Evolutionary conservation across 2,888 invertebrate genomes (phyloP).

Genomic region (Netelia fuscicornis): DNA sequence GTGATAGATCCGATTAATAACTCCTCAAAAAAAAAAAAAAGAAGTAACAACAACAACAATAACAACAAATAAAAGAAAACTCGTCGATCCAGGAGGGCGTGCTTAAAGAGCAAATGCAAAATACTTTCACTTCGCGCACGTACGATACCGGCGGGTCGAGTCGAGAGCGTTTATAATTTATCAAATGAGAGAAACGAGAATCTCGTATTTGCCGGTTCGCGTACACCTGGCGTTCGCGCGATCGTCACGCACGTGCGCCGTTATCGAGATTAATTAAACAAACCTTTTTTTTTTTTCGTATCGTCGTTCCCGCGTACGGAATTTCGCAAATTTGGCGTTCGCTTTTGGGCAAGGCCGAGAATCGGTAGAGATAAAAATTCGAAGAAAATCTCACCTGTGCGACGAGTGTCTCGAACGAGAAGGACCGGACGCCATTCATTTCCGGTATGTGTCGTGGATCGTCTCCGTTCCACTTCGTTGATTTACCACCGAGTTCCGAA

Average conservation of each 20-base stretch:
- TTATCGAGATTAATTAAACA: conserved; percentile 46
- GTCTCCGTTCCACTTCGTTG: neutral
- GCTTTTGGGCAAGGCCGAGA: too few relatives aligned
- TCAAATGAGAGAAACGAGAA: conserved; percentile 51
- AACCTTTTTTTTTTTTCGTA: conserved; percentile 1
- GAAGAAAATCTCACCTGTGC: conserved; percentile 74
- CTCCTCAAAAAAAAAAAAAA: too few relatives aligned
- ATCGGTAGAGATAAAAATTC: conserved; percentile 30
- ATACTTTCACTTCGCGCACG: conserved; percentile 62
- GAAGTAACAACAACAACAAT: too few relatives aligned
- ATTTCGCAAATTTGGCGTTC: conserved; percentile 23
- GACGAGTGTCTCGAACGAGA: conserved; percentile 76
- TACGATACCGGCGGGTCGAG: conserved; percentile 10
- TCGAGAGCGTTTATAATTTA: conserved; percentile 52
- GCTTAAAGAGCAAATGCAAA: conserved; percentile 39
- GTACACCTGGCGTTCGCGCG: conserved; percentile 1
- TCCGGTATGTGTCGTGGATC: conserved; percentile 63
- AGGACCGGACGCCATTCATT: conserved; percentile 80
- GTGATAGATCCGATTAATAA: conserved; percentile 25
- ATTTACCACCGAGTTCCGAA: conserved; percentile 7
- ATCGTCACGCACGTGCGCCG: conserved; percentile 46
- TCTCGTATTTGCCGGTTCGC: conserved; percentile 46
- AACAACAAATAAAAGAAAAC: conserved; percentile 34
- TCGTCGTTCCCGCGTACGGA: neutral
- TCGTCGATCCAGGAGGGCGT: conserved; percentile 40